Conservation (phyloP, 1,140 invertebrate genomes). For the Ridgeia piscesae region DNA sequence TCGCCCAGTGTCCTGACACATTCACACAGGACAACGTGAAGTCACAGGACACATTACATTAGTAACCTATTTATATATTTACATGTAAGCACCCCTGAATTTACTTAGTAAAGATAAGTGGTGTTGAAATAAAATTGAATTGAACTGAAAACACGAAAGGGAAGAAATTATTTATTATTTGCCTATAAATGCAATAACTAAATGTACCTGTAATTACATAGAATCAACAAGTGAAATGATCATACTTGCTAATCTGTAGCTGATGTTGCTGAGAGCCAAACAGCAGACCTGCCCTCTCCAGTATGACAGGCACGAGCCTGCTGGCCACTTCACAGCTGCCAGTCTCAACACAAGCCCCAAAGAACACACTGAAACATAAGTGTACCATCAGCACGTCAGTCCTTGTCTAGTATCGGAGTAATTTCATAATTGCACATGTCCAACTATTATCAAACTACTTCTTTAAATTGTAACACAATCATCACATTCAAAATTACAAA, state of each 20-base stretch:
- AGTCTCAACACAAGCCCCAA: conserved; percentile 43
- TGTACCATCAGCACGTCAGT: neutral
- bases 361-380: conserved; percentile 43
- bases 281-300: conserved; percentile 45
- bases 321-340: conserved; percentile 37
- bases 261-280: conserved; percentile 24
- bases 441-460: too few relatives aligned
- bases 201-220: too few relatives aligned
- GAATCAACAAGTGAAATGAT: neutral
- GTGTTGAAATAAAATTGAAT: too few relatives aligned
- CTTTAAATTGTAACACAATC: too few relatives aligned
- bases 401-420: neutral
- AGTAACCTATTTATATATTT: too few relatives aligned
- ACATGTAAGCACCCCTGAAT: too few relatives aligned
- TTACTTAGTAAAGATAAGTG: too few relatives aligned
- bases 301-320: conserved; percentile 41
- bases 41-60: too few relatives aligned
- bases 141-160: neutral
- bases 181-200: too few relatives aligned
- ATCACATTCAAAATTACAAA: too few relatives aligned
- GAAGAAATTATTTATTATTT: too few relatives aligned
- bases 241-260: conserved; percentile 9
- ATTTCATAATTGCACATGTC: too few relatives aligned
- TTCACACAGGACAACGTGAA: neutral
- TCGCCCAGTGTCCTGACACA: neutral